These are phyloP conservation scores for Listronotus oregonensis DNA, from an alignment of 1,140 invertebrate species.

Conservation along the genomic window DNA sequence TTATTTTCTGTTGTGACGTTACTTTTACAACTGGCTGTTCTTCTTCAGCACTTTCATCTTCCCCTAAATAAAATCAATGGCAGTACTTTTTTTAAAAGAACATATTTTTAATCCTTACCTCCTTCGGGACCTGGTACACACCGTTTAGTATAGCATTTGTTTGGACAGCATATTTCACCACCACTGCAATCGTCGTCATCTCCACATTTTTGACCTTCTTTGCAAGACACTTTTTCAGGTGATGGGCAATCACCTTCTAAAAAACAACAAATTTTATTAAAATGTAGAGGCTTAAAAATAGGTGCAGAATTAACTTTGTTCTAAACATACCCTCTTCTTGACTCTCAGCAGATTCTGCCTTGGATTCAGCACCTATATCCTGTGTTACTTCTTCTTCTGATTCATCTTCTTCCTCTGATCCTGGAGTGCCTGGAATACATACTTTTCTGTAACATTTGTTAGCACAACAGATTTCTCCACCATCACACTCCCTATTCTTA, in stretches of 20 bases:
- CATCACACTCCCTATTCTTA: constrained; percentile 22
- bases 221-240: constrained; percentile 27
- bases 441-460: constrained; percentile 36
- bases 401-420: constrained; percentile 49
- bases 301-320: constrained; percentile 34
- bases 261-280: neutral
- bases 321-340: constrained; percentile 15
- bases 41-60: constrained; percentile 22
- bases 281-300: no score
- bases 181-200: constrained; percentile 15
- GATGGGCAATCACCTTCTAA: constrained; percentile 22
- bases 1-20: constrained; percentile 7
- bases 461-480: constrained; percentile 34
- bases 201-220: constrained; percentile 28
- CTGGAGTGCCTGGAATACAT: constrained; percentile 23
- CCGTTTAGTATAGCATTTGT: constrained; percentile 33
- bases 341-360: constrained; percentile 58
- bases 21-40: neutral
- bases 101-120: neutral
- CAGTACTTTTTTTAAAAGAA: neutral
- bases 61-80: neutral
- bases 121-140: constrained; percentile 15
- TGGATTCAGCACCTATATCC: constrained; percentile 36
- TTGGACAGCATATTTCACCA: constrained; percentile 29
- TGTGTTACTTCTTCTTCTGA: constrained; percentile 44